Conservation (phyloP, 2,797 vertebrate genomes). For the Thalassophryne amazonica region DNA sequence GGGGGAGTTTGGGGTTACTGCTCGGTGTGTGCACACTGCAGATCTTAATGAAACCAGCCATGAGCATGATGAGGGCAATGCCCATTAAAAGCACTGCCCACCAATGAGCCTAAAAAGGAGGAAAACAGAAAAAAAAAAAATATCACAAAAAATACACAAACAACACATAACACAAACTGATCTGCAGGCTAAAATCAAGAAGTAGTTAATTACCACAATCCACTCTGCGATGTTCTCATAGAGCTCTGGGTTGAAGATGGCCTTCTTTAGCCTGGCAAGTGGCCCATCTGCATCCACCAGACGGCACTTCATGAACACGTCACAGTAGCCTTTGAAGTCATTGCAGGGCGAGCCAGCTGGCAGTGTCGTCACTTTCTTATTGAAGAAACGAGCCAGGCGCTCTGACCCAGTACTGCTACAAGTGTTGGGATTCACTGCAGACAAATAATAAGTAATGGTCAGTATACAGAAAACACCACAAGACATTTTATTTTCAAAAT, state of each 20-base stretch:
- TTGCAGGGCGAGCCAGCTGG: constrained; percentile 98
- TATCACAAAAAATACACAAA: neutral
- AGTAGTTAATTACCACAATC: constrained; percentile 87
- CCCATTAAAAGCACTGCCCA: constrained; percentile 98
- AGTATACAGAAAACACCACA: neutral
- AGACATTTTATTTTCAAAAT: neutral
- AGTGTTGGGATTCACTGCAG: constrained; percentile 87
- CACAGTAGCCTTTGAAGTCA: constrained; percentile 98
- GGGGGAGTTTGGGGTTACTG: constrained; percentile 98
- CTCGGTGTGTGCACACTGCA: constrained; percentile 98
- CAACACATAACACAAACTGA: neutral
- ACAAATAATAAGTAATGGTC: neutral
- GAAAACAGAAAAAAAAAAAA: neutral
- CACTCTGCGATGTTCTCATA: constrained; percentile 99
- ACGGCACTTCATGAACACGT: constrained; percentile 97
- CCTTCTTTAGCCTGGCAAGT: constrained; percentile 95
- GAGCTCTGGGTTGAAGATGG: constrained; percentile 97
- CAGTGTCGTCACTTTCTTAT: constrained; percentile 88
- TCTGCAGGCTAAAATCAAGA: neutral
- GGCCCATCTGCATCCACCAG: constrained; percentile 97
- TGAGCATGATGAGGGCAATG: constrained; percentile 97
- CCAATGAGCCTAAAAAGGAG: constrained; percentile 87
- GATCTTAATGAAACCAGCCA: constrained; percentile 99
- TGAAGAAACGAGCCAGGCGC: constrained; percentile 83
- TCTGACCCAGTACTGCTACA: constrained; percentile 95